A percentile compares a stretch with the other conserved stretches of the same genome.
These are phyloP conservation scores for Melanocharis versteri DNA, from an alignment of 2,113 vertebrate genomes.

Conservation along the genomic window DNA sequence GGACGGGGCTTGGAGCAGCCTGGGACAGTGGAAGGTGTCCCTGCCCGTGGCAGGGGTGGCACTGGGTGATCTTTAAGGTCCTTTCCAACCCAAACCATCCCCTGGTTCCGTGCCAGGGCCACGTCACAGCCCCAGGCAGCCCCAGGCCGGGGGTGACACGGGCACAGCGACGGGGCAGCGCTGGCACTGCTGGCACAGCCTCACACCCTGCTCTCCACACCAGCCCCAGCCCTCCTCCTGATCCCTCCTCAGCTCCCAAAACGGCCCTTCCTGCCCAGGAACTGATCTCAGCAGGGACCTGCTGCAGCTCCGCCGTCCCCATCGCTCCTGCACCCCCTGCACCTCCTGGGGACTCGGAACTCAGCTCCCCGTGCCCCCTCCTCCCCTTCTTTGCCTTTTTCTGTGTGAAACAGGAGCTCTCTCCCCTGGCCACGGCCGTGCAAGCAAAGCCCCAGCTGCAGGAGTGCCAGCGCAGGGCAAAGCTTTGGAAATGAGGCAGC, in stretches of 20 bases:
- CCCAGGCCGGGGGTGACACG: too few species aligned
- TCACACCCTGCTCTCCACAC: background rate
- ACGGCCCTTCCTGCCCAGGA: background rate
- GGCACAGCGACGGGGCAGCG: background rate
- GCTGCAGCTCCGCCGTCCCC: background rate
- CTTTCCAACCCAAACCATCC: background rate
- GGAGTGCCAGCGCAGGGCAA: constrained; percentile 46
- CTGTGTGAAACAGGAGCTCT: background rate
- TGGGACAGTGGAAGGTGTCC: background rate
- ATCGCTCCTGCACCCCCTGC: background rate
- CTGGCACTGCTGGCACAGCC: background rate
- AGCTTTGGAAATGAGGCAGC: constrained; percentile 71
- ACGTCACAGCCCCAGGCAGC: background rate
- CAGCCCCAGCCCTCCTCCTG: background rate
- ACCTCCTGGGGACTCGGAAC: background rate
- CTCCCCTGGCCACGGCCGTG: background rate
- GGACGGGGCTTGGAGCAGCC: background rate
- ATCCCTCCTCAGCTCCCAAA: background rate
- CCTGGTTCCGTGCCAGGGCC: background rate
- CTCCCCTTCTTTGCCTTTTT: background rate
- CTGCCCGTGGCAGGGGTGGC: background rate
- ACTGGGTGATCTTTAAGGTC: background rate
- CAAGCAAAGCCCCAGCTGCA: constrained; percentile 65
- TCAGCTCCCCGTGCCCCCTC: background rate
- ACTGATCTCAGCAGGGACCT: background rate